phyloP scores from a whole-genome alignment of 2,888 invertebrate genomes.

The Serrognathus titanus region DNA sequence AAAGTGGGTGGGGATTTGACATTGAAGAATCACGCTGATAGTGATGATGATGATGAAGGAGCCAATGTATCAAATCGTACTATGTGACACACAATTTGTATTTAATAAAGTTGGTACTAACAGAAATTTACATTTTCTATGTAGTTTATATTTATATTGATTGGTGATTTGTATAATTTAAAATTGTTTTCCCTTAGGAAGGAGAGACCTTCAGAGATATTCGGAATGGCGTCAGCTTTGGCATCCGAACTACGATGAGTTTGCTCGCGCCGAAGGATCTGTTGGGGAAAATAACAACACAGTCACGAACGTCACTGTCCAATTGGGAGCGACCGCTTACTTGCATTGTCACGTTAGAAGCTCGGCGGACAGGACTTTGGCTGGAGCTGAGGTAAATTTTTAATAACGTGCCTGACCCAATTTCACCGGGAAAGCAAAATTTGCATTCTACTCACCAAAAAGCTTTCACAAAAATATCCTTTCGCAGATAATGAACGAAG shows the following conservation, averaged over 20 bases:
- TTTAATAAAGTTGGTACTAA: not conserved
- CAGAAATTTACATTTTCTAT: not conserved
- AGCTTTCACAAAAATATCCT: too few species aligned
- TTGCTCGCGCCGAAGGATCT: conserved; percentile 43
- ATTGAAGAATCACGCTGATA: not conserved
- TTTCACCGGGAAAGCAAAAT: not conserved
- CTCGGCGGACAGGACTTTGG: conserved; percentile 64
- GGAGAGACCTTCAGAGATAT: conserved; percentile 40
- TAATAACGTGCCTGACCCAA: not conserved
- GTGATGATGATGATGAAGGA: too few species aligned
- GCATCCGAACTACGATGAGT: conserved; percentile 57
- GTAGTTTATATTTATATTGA: too few species aligned
- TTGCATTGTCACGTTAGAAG: conserved; percentile 76
- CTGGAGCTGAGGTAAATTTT: conserved; percentile 44
- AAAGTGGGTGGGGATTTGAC: conserved; percentile 3
- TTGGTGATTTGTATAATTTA: not conserved
- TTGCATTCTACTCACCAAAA: too few species aligned
- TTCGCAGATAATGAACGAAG: too few species aligned
- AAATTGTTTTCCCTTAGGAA: conserved; percentile 35
- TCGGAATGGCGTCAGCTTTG: conserved; percentile 63
- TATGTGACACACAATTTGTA: too few species aligned
- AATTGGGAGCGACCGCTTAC: conserved; percentile 74
- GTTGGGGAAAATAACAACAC: conserved; percentile 71
- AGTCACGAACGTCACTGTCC: conserved; percentile 70
- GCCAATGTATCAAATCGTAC: too few species aligned